Conservation (phyloP, 2,113 vertebrate genomes). For the Dicrurus megarhynchus region DNA sequence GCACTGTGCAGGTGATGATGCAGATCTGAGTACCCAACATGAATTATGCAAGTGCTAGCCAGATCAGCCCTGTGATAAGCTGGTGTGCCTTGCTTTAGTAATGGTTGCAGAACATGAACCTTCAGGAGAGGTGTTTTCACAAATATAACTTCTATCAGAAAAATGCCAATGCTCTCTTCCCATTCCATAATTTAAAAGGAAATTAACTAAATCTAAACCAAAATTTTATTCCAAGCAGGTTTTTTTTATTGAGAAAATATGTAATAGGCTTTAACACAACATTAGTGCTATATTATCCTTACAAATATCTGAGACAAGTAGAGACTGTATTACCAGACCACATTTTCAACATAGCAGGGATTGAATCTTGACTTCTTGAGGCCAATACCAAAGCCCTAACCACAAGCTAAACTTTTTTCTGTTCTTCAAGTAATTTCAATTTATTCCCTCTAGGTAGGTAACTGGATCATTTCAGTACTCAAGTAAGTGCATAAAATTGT, state of each 20-base stretch:
- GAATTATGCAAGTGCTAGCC: not conserved
- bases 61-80: not conserved
- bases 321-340: not conserved
- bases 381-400: not conserved
- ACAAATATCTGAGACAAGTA: not conserved
- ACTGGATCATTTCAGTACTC: not conserved
- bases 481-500: not conserved
- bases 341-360: not conserved
- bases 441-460: not conserved
- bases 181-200: not conserved
- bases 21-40: not conserved
- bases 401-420: not conserved
- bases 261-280: rapidly evolving
- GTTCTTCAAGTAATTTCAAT: not conserved
- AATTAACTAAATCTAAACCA: not conserved
- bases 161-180: not conserved
- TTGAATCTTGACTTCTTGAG: not conserved
- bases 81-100: not conserved
- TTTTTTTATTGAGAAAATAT: not conserved
- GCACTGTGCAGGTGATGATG: not conserved
- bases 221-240: not conserved
- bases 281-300: not conserved
- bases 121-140: not conserved
- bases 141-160: not conserved
- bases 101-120: not conserved